Evolutionary conservation across 2,888 invertebrate species (phyloP), one percentile per base, ranked within the genome.

Genomic region (Entomobrya multifasciata): DNA sequence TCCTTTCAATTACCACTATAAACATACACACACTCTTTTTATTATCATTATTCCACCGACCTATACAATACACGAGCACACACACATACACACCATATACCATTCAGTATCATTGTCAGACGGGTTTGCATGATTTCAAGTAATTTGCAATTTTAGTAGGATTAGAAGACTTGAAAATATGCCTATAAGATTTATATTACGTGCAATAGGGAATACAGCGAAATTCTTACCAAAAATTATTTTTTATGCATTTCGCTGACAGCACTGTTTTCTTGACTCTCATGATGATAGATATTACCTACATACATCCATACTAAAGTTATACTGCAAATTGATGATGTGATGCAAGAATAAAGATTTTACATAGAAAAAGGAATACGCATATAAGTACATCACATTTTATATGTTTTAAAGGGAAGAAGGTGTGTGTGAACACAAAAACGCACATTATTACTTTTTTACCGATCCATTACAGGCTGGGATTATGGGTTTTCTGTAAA

Each of bases 401-500:
- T 36, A 36, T 36, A 36, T 49, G 49, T 49, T 13, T 49, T 49
- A 15, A 62, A 47, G 30, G 25, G 65, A 65, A 30, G 41, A 27
- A 22, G 25, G 47, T 78, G 47, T 78, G 41, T 78, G 47, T 78
- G 20, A 25, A 62, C 49, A 62, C 44, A 60, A 67, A 67, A 70
- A 70, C 47, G 70, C 70, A 70, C 70, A 67, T 70, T 70, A 47
- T 49, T 70, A 41, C 36, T 22, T 17, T n/a, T n/a, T n/a, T 22
- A 30, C 60, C 41, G 49, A 65, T 27, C 27, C 62, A 22, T 80
- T 52, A 47, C 36, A 36, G 5, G 36, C 36, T 36, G 80, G 76
- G 84, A 84, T 84, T 77, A 84, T 84, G 77, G 84, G 77, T 77
- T 77, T 84, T 77, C 70, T 77, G 84, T 57, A 77, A 77, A 84